Evolutionary conservation across 2,797 vertebrate species (phyloP).

Genomic region (Cossypha dichroa): DNA sequence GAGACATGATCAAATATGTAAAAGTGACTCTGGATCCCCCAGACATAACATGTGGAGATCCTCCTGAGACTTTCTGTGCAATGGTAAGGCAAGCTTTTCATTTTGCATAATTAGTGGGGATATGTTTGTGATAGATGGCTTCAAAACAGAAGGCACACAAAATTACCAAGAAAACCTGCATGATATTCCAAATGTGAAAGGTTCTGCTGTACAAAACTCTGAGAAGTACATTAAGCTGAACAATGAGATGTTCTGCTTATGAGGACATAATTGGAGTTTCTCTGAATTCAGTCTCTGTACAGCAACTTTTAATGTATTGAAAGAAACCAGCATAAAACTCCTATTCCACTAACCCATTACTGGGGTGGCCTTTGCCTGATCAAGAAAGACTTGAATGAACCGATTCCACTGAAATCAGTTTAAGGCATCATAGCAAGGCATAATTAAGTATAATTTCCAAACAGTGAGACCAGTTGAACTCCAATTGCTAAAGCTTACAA

Average conservation of each 20-base stretch:
- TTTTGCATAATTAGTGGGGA: background rate
- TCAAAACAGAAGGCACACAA: background rate
- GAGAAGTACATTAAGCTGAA: background rate
- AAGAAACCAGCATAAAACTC: background rate
- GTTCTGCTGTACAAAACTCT: background rate
- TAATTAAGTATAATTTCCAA: background rate
- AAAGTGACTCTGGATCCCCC: slow-evolving; percentile 94
- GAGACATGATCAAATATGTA: slow-evolving; percentile 94
- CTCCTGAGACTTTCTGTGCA: slow-evolving; percentile 95
- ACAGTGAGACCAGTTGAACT: background rate
- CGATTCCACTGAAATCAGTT: background rate
- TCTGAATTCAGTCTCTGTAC: background rate
- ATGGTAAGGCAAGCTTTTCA: slow-evolving; percentile 85
- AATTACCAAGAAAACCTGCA: background rate
- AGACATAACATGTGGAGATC: slow-evolving; percentile 97
- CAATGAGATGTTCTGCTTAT: background rate
- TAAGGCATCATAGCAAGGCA: background rate
- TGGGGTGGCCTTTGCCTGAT: background rate
- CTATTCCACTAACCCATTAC: rapidly evolving
- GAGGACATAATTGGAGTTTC: background rate
- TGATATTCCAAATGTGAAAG: background rate
- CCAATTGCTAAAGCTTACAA: background rate
- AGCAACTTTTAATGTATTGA: background rate
- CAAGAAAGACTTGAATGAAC: background rate
- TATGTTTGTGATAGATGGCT: background rate